These are phyloP conservation scores for Halictus ligatus DNA, from an alignment of 2,888 invertebrate species.

Conservation along the genomic window DNA sequence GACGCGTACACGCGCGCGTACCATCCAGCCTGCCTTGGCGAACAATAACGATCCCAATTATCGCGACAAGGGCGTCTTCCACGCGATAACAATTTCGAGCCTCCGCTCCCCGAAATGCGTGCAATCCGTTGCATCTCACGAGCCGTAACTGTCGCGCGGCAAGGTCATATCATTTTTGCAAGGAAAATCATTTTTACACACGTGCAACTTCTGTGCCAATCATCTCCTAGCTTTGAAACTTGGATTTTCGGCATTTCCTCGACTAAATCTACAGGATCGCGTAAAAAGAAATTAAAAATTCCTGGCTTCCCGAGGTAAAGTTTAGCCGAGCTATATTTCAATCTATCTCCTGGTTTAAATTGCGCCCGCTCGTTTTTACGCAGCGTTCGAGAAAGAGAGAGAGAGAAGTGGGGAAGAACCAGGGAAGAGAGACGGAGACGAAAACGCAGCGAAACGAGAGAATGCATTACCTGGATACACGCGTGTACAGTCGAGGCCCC, in stretches of 20 bases:
- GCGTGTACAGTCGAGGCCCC: constrained; percentile 27
- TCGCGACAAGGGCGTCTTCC: constrained; percentile 30
- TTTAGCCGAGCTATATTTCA: too few species aligned
- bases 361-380: too few species aligned
- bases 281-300: too few species aligned
- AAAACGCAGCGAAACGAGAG: constrained; percentile 19
- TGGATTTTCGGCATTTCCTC: too few species aligned
- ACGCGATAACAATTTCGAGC: constrained; percentile 15
- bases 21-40: not conserved
- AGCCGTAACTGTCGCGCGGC: not conserved
- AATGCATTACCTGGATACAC: constrained; percentile 25
- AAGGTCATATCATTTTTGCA: too few species aligned
- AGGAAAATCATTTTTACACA: too few species aligned
- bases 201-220: too few species aligned
- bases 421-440: not conserved
- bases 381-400: not conserved
- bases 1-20: not conserved
- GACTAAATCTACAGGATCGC: too few species aligned
- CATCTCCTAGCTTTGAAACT: too few species aligned
- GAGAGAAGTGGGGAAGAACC: constrained; percentile 6
- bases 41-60: constrained; percentile 54
- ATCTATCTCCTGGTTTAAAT: too few species aligned
- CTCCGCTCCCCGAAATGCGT: not conserved
- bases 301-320: too few species aligned
- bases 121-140: constrained; percentile 23